Evolutionary conservation across 2,888 invertebrate species (phyloP).

Genomic region (Andrena trimmerana): DNA sequence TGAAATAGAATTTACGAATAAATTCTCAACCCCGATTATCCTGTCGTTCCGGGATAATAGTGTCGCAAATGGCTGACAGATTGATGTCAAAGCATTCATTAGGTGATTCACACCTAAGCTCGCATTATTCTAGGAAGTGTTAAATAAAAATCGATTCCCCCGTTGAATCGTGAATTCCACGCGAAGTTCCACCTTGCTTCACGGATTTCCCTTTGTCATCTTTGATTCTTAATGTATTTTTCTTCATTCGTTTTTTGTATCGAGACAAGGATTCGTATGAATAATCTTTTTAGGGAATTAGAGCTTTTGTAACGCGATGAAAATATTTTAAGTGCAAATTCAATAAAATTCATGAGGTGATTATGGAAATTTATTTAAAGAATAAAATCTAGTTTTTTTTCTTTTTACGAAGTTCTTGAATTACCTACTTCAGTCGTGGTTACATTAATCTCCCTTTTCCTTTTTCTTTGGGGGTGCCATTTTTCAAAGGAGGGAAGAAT

Average conservation of each 20-base stretch:
- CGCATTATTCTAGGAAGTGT: background rate
- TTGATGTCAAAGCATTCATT: slow-evolving; percentile 18
- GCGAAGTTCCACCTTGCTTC: too few species aligned
- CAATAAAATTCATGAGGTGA: too few species aligned
- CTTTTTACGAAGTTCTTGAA: too few species aligned
- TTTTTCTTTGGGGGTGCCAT: too few species aligned
- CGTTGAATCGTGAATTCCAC: background rate
- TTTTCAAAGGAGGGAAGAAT: too few species aligned
- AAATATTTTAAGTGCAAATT: too few species aligned
- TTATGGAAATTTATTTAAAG: too few species aligned
- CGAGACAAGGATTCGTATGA: background rate
- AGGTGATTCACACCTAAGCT: background rate
- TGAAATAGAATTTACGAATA: slow-evolving; percentile 43
- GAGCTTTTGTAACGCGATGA: background rate
- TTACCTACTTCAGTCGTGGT: too few species aligned
- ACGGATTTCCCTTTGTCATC: background rate
- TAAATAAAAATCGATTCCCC: background rate
- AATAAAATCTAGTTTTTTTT: too few species aligned
- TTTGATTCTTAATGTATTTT: background rate
- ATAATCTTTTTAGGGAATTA: too few species aligned
- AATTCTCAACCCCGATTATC: slow-evolving; percentile 36
- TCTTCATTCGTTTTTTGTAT: background rate
- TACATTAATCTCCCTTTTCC: too few species aligned
- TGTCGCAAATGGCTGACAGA: slow-evolving; percentile 13
- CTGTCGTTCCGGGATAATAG: slow-evolving; percentile 2